phyloP scores from a whole-genome alignment of 2,797 vertebrate genomes.

The Aphelocoma californica region DNA sequence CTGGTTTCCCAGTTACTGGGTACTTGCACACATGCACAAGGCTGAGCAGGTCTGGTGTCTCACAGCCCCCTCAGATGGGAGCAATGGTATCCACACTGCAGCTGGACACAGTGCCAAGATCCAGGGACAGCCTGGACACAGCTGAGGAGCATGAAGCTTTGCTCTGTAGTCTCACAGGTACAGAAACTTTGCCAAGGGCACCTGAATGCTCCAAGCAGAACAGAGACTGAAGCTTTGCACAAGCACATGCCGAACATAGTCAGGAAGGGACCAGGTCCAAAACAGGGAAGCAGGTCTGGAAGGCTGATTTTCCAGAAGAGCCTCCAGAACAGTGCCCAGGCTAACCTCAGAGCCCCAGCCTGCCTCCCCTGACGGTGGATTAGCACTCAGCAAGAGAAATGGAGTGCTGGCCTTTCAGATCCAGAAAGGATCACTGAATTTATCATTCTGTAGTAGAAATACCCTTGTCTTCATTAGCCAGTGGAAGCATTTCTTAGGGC shows the following conservation, averaged over 20 bases:
- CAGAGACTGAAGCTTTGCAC: neutral
- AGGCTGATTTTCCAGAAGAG: neutral
- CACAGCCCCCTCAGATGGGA: neutral
- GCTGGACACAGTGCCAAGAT: neutral
- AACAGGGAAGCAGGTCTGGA: neutral
- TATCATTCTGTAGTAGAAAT: neutral
- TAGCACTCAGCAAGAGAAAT: neutral
- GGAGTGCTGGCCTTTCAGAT: neutral
- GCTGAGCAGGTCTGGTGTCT: neutral
- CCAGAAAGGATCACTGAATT: neutral
- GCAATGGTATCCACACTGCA: accelerated
- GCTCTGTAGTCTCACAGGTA: neutral
- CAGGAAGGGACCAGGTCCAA: neutral
- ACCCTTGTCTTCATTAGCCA: neutral
- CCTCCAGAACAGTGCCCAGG: neutral
- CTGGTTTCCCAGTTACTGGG: neutral
- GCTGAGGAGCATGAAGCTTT: neutral
- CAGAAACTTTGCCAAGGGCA: neutral
- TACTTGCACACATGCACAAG: neutral
- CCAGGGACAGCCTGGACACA: neutral
- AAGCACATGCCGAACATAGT: neutral
- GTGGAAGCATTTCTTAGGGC: neutral
- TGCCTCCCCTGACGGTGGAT: neutral
- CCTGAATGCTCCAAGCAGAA: neutral
- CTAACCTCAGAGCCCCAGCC: neutral